phyloP scores from a whole-genome alignment of 2,113 vertebrate genomes.

The Mola mola region DNA sequence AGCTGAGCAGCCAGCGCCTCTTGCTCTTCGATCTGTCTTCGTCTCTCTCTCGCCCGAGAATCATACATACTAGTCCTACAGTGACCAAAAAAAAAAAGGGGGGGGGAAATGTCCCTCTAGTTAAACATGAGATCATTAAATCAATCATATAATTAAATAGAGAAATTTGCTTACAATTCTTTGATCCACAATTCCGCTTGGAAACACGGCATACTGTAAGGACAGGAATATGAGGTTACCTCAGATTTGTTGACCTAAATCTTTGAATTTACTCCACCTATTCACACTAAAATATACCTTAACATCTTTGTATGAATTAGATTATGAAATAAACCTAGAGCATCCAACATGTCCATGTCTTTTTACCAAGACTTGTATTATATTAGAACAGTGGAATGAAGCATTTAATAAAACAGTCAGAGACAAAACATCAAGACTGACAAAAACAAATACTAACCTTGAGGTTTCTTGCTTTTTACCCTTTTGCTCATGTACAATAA shows the following conservation, averaged over 20 bases:
- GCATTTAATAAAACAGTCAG: too few relatives aligned
- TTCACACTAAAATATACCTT: too few relatives aligned
- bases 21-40: slow-evolving; percentile 92
- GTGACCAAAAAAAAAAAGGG: slow-evolving; percentile 21
- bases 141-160: neutral
- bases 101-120: neutral
- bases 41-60: slow-evolving; percentile 91
- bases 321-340: too few relatives aligned
- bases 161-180: slow-evolving; percentile 88
- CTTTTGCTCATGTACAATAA: slow-evolving; percentile 91
- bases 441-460: slow-evolving; percentile 79
- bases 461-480: slow-evolving; percentile 79
- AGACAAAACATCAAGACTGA: neutral
- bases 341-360: too few relatives aligned
- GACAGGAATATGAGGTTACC: slow-evolving; percentile 10
- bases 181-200: slow-evolving; percentile 96
- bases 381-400: too few relatives aligned
- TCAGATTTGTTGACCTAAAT: too few relatives aligned
- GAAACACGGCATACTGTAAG: slow-evolving; percentile 86
- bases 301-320: too few relatives aligned
- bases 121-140: neutral
- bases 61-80: slow-evolving; percentile 93
- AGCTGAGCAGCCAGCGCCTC: slow-evolving; percentile 89
- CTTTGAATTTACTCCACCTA: too few relatives aligned
- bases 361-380: too few relatives aligned